Evolutionary conservation across 2,888 invertebrate species (phyloP).

Genomic region (Hypsopygia costalis): DNA sequence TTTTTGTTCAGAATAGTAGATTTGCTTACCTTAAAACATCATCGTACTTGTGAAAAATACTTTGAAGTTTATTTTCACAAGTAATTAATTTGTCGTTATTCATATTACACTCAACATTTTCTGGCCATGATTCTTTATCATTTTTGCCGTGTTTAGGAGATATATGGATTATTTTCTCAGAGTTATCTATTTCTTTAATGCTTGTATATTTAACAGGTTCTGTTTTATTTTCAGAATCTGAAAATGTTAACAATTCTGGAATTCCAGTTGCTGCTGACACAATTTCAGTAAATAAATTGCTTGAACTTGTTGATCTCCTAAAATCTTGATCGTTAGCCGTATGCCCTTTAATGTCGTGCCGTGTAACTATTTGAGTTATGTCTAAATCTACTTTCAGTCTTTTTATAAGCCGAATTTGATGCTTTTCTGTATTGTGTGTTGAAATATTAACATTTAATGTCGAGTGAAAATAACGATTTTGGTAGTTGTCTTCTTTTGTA

Average conservation of each 20-base stretch:
- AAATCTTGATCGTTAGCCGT: background rate
- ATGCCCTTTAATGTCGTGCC: constrained; percentile 10
- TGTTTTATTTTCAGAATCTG: background rate
- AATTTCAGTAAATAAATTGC: background rate
- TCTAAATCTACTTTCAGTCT: constrained; percentile 53
- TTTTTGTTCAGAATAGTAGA: too few relatives aligned
- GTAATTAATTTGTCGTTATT: too few relatives aligned
- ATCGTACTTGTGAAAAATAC: constrained; percentile 51
- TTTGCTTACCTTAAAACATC: constrained; percentile 44
- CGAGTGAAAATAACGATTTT: constrained; percentile 40
- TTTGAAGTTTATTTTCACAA: constrained; percentile 27
- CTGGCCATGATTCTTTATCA: background rate
- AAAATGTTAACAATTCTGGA: background rate
- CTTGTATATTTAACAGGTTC: background rate
- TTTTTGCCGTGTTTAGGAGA: background rate
- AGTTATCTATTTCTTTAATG: background rate
- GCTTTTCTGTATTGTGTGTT: constrained; percentile 31
- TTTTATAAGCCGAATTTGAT: constrained; percentile 41
- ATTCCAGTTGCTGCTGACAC: background rate
- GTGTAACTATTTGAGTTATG: constrained; percentile 44
- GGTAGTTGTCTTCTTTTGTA: background rate
- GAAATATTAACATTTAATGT: constrained; percentile 41
- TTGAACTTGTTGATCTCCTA: background rate
- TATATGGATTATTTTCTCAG: background rate
- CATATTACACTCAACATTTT: background rate